phyloP scores from a whole-genome alignment of 2,888 invertebrate species.

The Beris morrisii region DNA sequence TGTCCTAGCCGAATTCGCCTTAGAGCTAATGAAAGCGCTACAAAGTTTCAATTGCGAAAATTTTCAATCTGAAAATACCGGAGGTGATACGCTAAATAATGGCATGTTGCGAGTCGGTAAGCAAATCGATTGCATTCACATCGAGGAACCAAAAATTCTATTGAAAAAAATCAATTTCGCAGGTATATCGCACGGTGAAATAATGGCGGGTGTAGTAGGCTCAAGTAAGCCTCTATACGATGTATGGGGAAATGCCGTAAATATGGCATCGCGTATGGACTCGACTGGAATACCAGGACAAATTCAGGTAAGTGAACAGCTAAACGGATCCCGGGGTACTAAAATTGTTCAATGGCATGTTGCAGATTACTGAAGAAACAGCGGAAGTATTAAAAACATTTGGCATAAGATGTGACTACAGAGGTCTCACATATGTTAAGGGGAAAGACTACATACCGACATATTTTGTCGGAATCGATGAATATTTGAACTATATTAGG shows the following conservation, averaged over 20 bases:
- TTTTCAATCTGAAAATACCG: constrained; percentile 57
- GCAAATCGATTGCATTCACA: neutral
- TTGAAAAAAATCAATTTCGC: neutral
- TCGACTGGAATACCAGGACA: constrained; percentile 80
- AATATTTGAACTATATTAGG: constrained; percentile 59
- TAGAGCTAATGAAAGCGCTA: constrained; percentile 69
- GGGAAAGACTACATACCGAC: constrained; percentile 70
- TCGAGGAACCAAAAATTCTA: neutral
- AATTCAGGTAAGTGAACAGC: constrained; percentile 65
- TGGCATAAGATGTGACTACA: constrained; percentile 68
- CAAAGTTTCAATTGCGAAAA: constrained; percentile 63
- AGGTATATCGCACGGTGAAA: constrained; percentile 89
- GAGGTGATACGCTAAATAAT: constrained; percentile 43
- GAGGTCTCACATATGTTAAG: constrained; percentile 73
- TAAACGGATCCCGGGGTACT: neutral
- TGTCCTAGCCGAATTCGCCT: constrained; percentile 71
- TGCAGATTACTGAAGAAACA: constrained; percentile 70
- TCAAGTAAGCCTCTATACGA: constrained; percentile 93
- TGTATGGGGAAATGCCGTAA: constrained; percentile 96
- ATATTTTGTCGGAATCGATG: constrained; percentile 70
- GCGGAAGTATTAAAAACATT: constrained; percentile 68
- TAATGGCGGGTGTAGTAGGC: constrained; percentile 93
- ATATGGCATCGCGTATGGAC: constrained; percentile 96
- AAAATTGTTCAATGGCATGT: neutral
- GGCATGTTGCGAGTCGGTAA: constrained; percentile 51